Conservation (phyloP, 2,797 vertebrate species). For the Molossus alvarezi region DNA sequence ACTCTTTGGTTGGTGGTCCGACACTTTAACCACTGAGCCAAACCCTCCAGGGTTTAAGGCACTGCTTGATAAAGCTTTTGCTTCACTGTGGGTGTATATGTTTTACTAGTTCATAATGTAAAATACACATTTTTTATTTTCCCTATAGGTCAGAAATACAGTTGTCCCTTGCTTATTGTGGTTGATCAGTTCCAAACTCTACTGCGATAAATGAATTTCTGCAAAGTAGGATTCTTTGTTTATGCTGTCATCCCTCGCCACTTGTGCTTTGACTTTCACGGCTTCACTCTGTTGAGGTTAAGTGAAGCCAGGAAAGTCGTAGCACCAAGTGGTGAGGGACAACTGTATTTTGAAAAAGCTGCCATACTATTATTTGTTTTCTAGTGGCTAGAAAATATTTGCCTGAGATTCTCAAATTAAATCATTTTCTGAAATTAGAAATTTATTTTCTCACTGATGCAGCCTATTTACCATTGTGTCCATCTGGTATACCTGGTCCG, state of each 20-base stretch:
- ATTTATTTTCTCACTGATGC: background rate
- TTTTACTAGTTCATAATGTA: background rate
- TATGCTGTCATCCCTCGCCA: no score
- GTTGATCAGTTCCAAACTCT: no score
- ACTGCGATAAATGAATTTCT: no score
- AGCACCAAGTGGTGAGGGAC: no score
- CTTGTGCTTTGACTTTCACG: no score
- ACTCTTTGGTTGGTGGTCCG: no score
- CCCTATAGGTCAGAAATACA: background rate
- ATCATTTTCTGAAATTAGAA: conserved; percentile 1
- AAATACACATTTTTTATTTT: background rate
- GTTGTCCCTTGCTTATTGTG: no score
- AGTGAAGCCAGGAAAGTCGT: no score
- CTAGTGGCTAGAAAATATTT: background rate
- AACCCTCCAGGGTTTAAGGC: background rate
- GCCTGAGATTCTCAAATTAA: background rate
- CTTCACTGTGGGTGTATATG: background rate
- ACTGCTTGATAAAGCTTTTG: background rate
- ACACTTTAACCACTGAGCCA: no score
- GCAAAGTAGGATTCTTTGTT: no score
- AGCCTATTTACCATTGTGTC: background rate
- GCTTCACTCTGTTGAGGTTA: no score
- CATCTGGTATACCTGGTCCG: background rate
- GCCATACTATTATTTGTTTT: background rate
- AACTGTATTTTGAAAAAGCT: background rate